These are phyloP conservation scores for Sylvia borin DNA, from an alignment of 2,797 vertebrate species.

Conservation along the genomic window DNA sequence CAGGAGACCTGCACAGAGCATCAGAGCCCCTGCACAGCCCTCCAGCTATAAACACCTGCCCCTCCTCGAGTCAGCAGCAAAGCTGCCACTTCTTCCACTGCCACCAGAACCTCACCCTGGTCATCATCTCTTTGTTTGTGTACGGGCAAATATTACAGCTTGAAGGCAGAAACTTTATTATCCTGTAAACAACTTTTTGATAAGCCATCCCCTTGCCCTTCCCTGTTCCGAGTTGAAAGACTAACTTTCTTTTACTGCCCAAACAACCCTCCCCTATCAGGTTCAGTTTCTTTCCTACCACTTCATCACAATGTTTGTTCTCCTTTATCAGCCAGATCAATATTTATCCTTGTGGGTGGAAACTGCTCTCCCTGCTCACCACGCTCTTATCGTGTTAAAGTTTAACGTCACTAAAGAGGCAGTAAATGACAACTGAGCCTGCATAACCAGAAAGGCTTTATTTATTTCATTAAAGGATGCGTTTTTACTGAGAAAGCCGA, in stretches of 20 bases:
- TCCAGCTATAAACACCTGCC: neutral
- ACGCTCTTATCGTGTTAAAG: neutral
- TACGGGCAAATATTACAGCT: neutral
- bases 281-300: conserved; percentile 18
- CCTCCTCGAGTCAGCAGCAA: neutral
- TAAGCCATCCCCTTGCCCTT: conserved; percentile 51
- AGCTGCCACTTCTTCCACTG: neutral
- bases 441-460: neutral
- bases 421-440: conserved; percentile 35
- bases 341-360: conserved; percentile 58
- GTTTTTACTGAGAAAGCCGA: neutral
- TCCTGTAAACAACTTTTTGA: conserved; percentile 27
- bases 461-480: conserved; percentile 16
- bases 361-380: conserved; percentile 6
- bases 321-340: conserved; percentile 47
- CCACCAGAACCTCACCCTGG: neutral
- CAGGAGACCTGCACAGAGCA: neutral
- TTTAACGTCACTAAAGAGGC: conserved; percentile 45
- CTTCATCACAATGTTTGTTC: conserved; percentile 51
- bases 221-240: conserved; percentile 52
- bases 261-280: neutral
- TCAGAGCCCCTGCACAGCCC: neutral
- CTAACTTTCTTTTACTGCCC: conserved; percentile 44
- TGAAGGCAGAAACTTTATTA: conserved; percentile 55
- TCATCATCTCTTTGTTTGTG: conserved; percentile 26